Percentiles rank a stretch among this genome's conserved stretches.
These are phyloP conservation scores for Conops quadrifasciatus DNA, from an alignment of 2,888 invertebrate species.

Conservation along the genomic window DNA sequence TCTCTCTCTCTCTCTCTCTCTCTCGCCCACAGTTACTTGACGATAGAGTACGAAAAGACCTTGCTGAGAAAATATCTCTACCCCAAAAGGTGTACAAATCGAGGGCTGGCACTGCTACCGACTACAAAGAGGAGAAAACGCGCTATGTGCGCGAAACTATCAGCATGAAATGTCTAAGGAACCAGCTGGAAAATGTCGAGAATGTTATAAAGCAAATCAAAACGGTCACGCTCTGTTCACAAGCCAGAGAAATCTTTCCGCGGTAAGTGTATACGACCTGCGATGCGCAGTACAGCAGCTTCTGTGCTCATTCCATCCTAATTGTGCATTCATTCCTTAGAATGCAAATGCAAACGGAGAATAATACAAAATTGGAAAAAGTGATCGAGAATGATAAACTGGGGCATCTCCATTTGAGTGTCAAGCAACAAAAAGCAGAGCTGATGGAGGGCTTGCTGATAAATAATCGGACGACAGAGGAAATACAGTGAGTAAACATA, in stretches of 20 bases:
- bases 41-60: no score
- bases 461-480: slow-evolving; percentile 58
- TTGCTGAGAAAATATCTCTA: no score
- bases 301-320: background rate
- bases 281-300: background rate
- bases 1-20: no score
- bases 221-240: slow-evolving; percentile 58
- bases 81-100: no score
- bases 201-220: slow-evolving; percentile 59
- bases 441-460: slow-evolving; percentile 54
- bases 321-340: slow-evolving; percentile 42
- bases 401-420: slow-evolving; percentile 52
- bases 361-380: slow-evolving; percentile 57
- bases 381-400: slow-evolving; percentile 54
- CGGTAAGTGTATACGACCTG: slow-evolving; percentile 49
- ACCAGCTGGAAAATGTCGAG: slow-evolving; percentile 57
- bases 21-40: no score
- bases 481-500: slow-evolving; percentile 52
- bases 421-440: slow-evolving; percentile 54
- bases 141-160: slow-evolving; percentile 61
- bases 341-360: slow-evolving; percentile 58
- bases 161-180: slow-evolving; percentile 59
- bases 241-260: slow-evolving; percentile 60
- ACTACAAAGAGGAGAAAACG: slow-evolving; percentile 31
- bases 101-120: background rate